Evolutionary conservation across 2,797 vertebrate species (phyloP).

Genomic region (Amblyraja radiata): DNA sequence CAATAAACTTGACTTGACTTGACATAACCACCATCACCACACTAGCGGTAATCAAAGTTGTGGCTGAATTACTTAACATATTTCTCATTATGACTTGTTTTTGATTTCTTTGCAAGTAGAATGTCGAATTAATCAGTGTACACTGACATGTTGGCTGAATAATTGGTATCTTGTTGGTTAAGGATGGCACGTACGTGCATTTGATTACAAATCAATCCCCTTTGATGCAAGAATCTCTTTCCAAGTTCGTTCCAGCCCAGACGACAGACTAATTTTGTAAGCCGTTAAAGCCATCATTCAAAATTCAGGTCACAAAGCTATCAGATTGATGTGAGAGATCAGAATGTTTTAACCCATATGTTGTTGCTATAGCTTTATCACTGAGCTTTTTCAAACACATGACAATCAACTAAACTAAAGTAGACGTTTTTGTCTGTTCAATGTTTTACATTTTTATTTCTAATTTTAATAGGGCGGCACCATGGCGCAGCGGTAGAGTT

Average conservation of each 20-base stretch:
- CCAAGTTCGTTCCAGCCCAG: background rate
- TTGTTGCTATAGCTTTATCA: background rate
- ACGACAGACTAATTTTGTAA: background rate
- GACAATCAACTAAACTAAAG: too few species aligned
- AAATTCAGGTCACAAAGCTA: constrained; percentile 31
- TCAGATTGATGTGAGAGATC: background rate
- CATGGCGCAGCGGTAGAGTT: too few species aligned
- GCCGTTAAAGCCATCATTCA: constrained; percentile 12
- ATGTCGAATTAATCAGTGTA: background rate
- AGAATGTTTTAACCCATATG: background rate
- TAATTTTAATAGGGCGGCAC: background rate
- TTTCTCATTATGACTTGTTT: background rate
- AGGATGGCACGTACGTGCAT: background rate
- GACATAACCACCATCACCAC: background rate
- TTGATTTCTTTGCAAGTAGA: background rate
- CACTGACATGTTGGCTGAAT: background rate
- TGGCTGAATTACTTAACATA: background rate
- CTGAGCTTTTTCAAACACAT: background rate
- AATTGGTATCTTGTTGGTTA: constrained; percentile 6
- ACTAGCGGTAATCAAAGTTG: background rate
- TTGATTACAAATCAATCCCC: constrained; percentile 31
- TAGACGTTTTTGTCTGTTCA: background rate
- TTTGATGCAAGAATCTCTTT: background rate
- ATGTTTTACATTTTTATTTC: background rate
- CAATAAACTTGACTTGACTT: too few species aligned